phyloP scores from a whole-genome alignment of 2,888 invertebrate genomes.

The Drosophila infuscata region DNA sequence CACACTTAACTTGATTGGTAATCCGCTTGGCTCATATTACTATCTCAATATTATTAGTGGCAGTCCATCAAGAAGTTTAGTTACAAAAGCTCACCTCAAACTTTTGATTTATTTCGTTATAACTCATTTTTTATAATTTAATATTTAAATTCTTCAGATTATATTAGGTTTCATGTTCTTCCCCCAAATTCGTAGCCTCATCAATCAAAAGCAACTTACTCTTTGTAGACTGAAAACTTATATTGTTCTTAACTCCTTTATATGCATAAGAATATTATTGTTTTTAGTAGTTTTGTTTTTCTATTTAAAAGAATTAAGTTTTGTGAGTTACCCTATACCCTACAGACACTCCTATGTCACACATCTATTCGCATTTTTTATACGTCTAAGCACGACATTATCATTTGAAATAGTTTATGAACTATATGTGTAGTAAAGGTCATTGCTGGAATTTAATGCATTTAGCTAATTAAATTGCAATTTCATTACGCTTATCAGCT shows the following conservation, averaged over 20 bases:
- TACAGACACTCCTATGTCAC: background rate
- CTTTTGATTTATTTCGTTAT: background rate
- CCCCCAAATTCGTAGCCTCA: background rate
- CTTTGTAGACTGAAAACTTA: background rate
- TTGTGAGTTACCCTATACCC: background rate
- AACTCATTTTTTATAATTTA: background rate
- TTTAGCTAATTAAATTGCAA: conserved; percentile 66
- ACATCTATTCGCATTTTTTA: background rate
- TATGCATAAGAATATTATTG: too few relatives aligned
- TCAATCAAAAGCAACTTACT: background rate
- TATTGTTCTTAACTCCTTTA: background rate
- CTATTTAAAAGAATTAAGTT: background rate
- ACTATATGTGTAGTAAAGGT: background rate
- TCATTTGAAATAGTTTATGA: background rate
- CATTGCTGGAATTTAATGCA: conserved; percentile 15
- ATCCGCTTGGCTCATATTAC: background rate
- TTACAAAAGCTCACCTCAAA: background rate
- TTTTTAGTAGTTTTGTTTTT: background rate
- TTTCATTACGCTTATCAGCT: conserved; percentile 53
- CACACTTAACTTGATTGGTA: conserved; percentile 26
- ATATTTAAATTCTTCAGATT: background rate
- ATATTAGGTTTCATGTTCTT: background rate
- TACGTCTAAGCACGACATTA: background rate
- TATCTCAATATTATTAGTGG: background rate
- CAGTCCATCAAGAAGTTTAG: background rate